phyloP scores from a whole-genome alignment of 2,888 invertebrate genomes.

The Pyrochroa serraticornis region DNA sequence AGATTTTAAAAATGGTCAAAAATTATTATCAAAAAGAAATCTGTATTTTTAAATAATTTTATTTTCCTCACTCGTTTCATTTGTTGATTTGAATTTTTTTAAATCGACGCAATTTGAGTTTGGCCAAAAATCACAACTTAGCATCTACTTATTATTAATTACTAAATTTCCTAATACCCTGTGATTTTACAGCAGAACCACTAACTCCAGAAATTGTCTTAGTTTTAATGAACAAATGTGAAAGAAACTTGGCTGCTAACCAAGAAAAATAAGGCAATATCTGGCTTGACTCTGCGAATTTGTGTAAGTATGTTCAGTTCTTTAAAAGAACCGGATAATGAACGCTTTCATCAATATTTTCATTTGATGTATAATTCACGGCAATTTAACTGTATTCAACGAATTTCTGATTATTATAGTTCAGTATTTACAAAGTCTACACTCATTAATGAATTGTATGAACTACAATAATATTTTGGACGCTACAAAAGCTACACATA shows the following conservation, averaged over 20 bases:
- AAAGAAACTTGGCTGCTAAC: too few relatives aligned
- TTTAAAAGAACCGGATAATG: conserved; percentile 6
- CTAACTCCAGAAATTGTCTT: not conserved
- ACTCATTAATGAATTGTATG: conserved; percentile 19
- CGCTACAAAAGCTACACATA: conserved; percentile 37
- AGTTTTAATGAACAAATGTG: too few relatives aligned
- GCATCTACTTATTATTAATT: conserved; percentile 15
- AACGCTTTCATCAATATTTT: conserved; percentile 14
- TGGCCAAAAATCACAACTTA: too few relatives aligned
- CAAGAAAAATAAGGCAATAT: too few relatives aligned
- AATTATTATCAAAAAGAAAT: too few relatives aligned
- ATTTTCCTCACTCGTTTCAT: too few relatives aligned
- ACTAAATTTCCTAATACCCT: conserved; percentile 41
- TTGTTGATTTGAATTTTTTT: too few relatives aligned
- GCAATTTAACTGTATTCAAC: not conserved
- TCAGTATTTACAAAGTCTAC: conserved; percentile 25
- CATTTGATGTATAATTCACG: conserved; percentile 29
- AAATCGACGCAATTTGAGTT: too few relatives aligned
- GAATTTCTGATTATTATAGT: conserved; percentile 8
- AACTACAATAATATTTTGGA: conserved; percentile 29
- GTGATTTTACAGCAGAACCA: conserved; percentile 29
- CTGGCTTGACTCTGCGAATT: too few relatives aligned
- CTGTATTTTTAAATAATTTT: too few relatives aligned
- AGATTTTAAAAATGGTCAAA: too few relatives aligned
- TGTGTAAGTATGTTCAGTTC: conserved; percentile 5